Evolutionary conservation across 2,113 vertebrate genomes (phyloP).

Genomic region (Megalops atlanticus): DNA sequence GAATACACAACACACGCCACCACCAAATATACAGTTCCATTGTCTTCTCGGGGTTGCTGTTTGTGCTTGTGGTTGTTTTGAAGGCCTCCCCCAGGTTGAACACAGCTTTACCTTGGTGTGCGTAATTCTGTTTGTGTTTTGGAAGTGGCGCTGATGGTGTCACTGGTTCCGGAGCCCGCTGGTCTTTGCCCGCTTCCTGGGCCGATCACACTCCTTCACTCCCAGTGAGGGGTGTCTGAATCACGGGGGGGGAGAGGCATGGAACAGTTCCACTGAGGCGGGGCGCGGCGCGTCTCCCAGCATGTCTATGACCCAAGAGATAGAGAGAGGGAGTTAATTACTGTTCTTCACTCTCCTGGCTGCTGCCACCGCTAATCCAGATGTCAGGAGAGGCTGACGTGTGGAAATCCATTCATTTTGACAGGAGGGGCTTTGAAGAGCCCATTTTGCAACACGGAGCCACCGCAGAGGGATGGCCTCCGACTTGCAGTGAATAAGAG

Average conservation of each 20-base stretch:
- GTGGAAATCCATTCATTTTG: background rate
- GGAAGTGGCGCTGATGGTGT: background rate
- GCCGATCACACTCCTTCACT: background rate
- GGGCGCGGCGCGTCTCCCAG: too few species aligned
- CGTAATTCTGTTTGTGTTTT: background rate
- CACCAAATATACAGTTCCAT: background rate
- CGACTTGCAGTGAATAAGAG: background rate
- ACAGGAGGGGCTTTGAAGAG: background rate
- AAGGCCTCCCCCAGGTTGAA: background rate
- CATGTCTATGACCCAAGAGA: background rate
- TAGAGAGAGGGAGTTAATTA: constrained; percentile 1
- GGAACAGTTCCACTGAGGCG: background rate
- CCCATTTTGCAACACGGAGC: background rate
- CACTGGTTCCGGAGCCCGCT: background rate
- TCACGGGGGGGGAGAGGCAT: background rate
- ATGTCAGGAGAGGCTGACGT: background rate
- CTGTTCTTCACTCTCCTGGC: background rate
- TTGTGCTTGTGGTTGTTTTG: background rate
- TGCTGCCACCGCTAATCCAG: background rate
- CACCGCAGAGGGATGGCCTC: background rate
- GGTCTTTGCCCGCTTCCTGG: background rate
- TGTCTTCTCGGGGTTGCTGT: background rate
- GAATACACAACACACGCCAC: background rate
- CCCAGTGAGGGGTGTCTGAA: background rate
- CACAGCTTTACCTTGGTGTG: background rate